Evolutionary conservation across 1,140 invertebrate genomes (phyloP).

Genomic region (Belonocnema kinseyi): DNA sequence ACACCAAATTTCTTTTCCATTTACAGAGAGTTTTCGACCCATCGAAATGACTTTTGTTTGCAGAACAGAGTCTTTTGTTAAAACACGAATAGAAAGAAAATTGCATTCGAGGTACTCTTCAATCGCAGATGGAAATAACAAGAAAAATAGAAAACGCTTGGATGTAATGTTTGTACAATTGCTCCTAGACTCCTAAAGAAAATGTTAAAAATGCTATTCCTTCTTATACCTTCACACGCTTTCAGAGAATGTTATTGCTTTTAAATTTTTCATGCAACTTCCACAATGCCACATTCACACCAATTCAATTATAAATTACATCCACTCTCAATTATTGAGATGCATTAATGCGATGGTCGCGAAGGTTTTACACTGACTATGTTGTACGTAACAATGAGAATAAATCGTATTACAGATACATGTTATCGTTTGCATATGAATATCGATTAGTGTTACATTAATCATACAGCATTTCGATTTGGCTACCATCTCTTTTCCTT

Average conservation of each 20-base stretch:
- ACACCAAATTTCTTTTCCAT: constrained; percentile 17
- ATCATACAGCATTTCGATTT: constrained; percentile 31
- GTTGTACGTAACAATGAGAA: constrained; percentile 54
- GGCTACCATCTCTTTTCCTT: constrained; percentile 32
- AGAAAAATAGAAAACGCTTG: background rate
- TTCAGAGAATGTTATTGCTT: background rate
- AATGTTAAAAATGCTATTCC: constrained; percentile 6
- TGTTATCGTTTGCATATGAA: constrained; percentile 31
- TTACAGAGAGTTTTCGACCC: background rate
- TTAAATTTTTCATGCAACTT: background rate
- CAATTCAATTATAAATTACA: background rate
- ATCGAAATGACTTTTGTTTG: constrained; percentile 21
- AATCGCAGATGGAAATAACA: constrained; percentile 14
- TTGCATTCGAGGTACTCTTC: constrained; percentile 18
- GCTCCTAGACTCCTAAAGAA: constrained; percentile 1
- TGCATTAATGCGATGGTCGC: constrained; percentile 29
- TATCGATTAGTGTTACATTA: constrained; percentile 38
- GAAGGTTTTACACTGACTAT: constrained; percentile 55
- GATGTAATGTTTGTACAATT: constrained; percentile 22
- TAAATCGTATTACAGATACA: constrained; percentile 49
- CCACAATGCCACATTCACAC: background rate
- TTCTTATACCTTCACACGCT: background rate
- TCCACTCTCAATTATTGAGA: constrained; percentile 28
- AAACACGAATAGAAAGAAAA: constrained; percentile 20
- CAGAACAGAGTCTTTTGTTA: constrained; percentile 7